phyloP scores from a whole-genome alignment of 1,140 invertebrate species.

The Drosophila burlai region DNA sequence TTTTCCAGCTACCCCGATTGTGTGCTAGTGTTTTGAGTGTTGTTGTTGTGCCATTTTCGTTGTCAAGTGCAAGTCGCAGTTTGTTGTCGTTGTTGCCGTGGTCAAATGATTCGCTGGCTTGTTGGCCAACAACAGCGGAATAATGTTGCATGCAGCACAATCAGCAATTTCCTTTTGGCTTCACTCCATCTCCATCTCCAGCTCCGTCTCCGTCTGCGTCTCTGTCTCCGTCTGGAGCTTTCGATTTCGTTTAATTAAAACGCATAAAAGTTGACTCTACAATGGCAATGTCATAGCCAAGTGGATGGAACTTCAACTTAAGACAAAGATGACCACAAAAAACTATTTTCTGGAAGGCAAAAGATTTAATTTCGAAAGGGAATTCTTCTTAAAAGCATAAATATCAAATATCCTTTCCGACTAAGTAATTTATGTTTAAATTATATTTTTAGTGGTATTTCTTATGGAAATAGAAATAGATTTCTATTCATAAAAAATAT shows the following conservation, averaged over 20 bases:
- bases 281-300: constrained; percentile 43
- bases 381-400: too few species aligned
- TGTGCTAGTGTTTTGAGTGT: constrained; percentile 25
- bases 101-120: constrained; percentile 58
- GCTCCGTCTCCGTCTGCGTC: constrained; percentile 1
- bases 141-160: constrained; percentile 59
- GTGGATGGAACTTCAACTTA: constrained; percentile 21
- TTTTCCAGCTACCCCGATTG: constrained; percentile 46
- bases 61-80: constrained; percentile 76
- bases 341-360: background rate
- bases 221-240: constrained; percentile 46
- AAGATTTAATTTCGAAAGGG: background rate
- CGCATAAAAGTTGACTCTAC: constrained; percentile 67
- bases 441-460: too few species aligned
- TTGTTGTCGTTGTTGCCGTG: constrained; percentile 51
- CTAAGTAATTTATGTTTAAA: background rate
- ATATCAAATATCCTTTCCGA: too few species aligned
- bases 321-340: too few species aligned
- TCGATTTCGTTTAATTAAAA: constrained; percentile 83
- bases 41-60: constrained; percentile 69
- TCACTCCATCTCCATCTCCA: constrained; percentile 9
- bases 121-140: constrained; percentile 48
- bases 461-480: too few species aligned
- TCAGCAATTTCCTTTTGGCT: constrained; percentile 73
- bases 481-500: too few species aligned